These are phyloP conservation scores for Erpetoichthys calabaricus DNA, from an alignment of 2,797 vertebrate species.

Conservation along the genomic window DNA sequence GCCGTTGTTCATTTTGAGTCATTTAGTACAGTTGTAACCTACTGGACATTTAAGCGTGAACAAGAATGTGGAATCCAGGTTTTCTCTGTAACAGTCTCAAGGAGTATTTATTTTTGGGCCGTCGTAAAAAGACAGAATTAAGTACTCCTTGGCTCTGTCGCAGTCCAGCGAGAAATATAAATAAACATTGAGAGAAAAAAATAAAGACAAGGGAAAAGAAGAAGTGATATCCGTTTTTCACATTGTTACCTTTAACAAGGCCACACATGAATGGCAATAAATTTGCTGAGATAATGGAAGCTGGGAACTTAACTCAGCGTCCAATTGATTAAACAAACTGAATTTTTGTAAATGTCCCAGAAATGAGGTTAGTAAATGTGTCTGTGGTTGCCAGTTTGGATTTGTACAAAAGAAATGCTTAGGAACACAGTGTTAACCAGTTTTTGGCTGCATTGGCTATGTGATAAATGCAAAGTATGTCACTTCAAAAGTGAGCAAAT, in stretches of 20 bases:
- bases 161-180: no score
- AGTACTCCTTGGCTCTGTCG: no score
- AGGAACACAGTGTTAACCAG: conserved; percentile 50
- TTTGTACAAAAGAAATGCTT: conserved; percentile 48
- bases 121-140: no score
- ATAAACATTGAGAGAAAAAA: no score
- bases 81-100: no score
- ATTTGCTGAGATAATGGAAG: conserved; percentile 66
- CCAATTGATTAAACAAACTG: conserved; percentile 64
- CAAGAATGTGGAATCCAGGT: no score
- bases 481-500: conserved; percentile 32
- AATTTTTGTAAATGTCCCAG: conserved; percentile 62
- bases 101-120: no score
- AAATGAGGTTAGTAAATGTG: conserved; percentile 67
- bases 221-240: not conserved
- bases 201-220: no score
- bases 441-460: conserved; percentile 43
- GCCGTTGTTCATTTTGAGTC: no score
- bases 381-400: conserved; percentile 54
- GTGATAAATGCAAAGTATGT: conserved; percentile 59
- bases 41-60: no score
- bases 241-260: conserved; percentile 42
- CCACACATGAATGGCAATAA: conserved; percentile 59
- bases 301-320: conserved; percentile 53
- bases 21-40: no score